A percentile compares a stretch with the other conserved stretches of the same genome.
Evolutionary conservation across 2,888 invertebrate species (phyloP).

Genomic region (Pegoplata infirma): DNA sequence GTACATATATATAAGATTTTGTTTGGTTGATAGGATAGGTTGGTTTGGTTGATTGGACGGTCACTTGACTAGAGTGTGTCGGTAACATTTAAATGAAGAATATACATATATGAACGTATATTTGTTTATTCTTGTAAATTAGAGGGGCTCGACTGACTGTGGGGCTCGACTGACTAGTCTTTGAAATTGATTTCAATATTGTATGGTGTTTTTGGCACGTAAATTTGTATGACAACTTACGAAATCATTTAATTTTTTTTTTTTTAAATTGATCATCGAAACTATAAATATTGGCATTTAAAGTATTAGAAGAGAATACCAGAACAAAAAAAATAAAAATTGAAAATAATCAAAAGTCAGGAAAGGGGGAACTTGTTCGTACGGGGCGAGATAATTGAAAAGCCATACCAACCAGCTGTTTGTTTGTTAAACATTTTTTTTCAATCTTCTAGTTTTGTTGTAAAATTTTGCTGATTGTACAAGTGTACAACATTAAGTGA

Average conservation of each 20-base stretch:
- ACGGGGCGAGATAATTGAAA: background rate
- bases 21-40: background rate
- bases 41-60: conserved; percentile 3
- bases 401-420: background rate
- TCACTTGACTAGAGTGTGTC: conserved; percentile 38
- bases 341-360: background rate
- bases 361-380: background rate
- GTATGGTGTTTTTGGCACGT: conserved; percentile 49
- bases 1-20: no score
- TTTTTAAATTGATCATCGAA: conserved; percentile 5
- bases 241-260: conserved; percentile 42
- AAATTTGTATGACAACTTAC: conserved; percentile 56
- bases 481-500: conserved; percentile 18
- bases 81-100: conserved; percentile 29
- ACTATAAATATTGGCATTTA: background rate
- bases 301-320: background rate
- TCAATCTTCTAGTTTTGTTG: conserved; percentile 6
- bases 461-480: conserved; percentile 24
- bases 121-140: conserved; percentile 20
- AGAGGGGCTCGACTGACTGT: conserved; percentile 58
- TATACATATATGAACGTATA: background rate
- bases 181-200: background rate
- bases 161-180: conserved; percentile 53
- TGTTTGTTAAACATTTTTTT: background rate
- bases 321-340: background rate